Evolutionary conservation across 1,140 invertebrate genomes (phyloP).

Genomic region (Kradibia gibbosae): DNA sequence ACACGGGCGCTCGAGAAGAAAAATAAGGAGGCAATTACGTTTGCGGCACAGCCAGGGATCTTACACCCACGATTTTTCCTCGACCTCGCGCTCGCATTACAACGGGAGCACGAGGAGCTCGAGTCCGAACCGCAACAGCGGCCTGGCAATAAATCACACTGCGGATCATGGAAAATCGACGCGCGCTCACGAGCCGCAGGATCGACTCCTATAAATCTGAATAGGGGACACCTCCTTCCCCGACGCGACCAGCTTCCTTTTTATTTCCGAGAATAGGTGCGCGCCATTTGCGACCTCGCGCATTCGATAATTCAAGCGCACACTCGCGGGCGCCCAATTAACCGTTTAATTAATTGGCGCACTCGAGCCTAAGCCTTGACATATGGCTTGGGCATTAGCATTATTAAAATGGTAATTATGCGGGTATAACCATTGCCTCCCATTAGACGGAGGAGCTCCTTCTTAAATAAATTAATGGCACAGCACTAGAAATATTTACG

Average conservation of each 20-base stretch:
- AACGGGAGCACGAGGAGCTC: neutral
- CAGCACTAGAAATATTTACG: too few species aligned
- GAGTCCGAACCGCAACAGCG: neutral
- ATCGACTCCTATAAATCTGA: neutral
- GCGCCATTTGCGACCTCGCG: neutral
- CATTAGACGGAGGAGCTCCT: too few species aligned
- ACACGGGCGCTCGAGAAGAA: neutral
- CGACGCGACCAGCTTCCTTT: neutral
- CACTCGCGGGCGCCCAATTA: neutral
- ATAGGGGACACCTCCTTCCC: neutral
- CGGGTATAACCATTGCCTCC: neutral
- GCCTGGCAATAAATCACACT: conserved; percentile 12
- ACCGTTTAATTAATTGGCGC: neutral
- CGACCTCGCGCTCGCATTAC: neutral
- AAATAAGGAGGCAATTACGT: neutral
- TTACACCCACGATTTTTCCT: neutral
- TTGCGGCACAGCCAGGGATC: neutral
- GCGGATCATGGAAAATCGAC: neutral
- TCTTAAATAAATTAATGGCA: too few species aligned
- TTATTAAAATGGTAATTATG: neutral
- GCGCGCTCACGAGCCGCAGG: neutral
- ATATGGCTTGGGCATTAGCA: too few species aligned
- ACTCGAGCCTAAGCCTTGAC: too few species aligned
- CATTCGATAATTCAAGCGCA: neutral
- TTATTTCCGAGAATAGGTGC: neutral